Conservation (phyloP, 2,113 vertebrate genomes). For the Emberiza fucata region DNA sequence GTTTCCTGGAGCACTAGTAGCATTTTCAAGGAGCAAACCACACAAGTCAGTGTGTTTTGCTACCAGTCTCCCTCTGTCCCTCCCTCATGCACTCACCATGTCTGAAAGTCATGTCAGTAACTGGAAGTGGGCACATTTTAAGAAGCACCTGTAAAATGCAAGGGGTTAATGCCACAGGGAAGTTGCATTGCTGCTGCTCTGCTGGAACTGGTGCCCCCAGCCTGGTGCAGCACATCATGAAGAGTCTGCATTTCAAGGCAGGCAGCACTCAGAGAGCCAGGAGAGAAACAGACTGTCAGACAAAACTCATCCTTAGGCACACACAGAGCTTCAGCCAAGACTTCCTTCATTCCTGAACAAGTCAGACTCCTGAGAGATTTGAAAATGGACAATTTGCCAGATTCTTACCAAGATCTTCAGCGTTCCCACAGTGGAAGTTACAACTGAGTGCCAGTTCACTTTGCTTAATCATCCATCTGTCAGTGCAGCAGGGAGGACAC, state of each 20-base stretch:
- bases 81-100: neutral
- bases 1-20: neutral
- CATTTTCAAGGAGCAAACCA: neutral
- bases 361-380: neutral
- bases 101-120: neutral
- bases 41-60: neutral
- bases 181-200: neutral
- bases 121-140: neutral
- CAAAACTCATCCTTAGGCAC: neutral
- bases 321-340: neutral
- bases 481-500: neutral
- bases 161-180: neutral
- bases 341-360: neutral
- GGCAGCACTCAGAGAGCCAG: neutral
- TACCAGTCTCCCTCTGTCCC: neutral
- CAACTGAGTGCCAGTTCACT: neutral
- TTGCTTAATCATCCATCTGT: neutral
- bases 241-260: neutral
- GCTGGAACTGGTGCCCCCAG: neutral
- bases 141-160: neutral
- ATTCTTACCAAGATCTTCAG: neutral
- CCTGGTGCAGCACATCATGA: neutral
- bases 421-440: neutral
- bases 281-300: neutral
- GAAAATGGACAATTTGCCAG: neutral